These are phyloP conservation scores for Branchellion lobata DNA, from an alignment of 2,888 invertebrate genomes.

Conservation along the genomic window DNA sequence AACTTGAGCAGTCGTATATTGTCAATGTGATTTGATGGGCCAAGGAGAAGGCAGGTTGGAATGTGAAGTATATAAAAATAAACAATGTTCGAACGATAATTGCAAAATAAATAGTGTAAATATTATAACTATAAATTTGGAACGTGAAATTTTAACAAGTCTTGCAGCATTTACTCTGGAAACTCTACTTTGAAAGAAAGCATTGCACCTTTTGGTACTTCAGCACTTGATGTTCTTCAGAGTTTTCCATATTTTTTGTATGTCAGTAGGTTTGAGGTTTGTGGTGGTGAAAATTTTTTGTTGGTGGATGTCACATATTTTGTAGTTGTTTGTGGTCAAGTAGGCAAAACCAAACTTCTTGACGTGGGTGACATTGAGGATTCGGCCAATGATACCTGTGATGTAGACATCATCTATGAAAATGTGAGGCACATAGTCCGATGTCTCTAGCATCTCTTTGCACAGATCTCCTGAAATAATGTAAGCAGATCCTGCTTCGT, in stretches of 20 bases:
- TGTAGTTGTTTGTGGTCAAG: constrained; percentile 47
- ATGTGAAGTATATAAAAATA: no score
- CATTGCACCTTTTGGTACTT: no score
- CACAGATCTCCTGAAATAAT: constrained; percentile 51
- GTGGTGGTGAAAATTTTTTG: constrained; percentile 48
- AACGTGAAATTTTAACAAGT: no score
- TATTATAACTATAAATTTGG: no score
- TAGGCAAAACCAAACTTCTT: constrained; percentile 50
- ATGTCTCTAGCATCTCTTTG: constrained; percentile 44
- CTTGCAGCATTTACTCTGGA: no score
- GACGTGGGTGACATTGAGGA: constrained; percentile 50
- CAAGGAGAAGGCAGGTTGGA: no score
- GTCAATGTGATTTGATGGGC: no score
- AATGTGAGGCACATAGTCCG: constrained; percentile 51
- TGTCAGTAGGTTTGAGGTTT: constrained; percentile 36
- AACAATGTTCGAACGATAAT: no score
- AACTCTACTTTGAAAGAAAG: no score
- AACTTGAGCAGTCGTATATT: no score
- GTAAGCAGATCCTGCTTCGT: constrained; percentile 52
- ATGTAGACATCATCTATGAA: constrained; percentile 54
- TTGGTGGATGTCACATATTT: constrained; percentile 48
- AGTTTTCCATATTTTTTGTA: constrained; percentile 45
- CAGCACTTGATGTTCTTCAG: neutral
- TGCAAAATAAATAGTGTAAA: no score
- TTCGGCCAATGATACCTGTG: constrained; percentile 52